These are phyloP conservation scores for Tetrao urogallus DNA, from an alignment of 2,113 vertebrate species.

Conservation along the genomic window DNA sequence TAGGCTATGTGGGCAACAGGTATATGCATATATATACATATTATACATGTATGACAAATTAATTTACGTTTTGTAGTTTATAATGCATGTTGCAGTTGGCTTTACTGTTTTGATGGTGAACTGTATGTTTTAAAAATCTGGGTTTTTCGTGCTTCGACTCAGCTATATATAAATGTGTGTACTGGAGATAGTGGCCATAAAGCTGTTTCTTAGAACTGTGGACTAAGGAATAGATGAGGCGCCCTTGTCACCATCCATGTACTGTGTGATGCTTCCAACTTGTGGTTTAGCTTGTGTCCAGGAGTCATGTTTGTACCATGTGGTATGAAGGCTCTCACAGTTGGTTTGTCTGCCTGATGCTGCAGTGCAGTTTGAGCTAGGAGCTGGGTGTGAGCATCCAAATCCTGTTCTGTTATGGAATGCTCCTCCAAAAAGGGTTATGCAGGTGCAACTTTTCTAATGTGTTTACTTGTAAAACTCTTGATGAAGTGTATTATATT, in stretches of 20 bases:
- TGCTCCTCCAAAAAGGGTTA: background rate
- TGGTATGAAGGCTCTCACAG: accelerated
- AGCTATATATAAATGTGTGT: background rate
- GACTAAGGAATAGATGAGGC: background rate
- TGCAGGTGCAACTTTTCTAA: background rate
- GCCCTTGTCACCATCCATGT: background rate
- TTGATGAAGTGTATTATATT: background rate
- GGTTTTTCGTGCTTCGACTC: background rate
- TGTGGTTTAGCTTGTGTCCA: background rate
- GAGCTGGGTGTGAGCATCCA: background rate
- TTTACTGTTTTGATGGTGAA: background rate
- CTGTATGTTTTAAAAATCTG: background rate
- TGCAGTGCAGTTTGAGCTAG: background rate
- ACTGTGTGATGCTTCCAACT: background rate
- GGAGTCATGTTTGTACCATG: background rate
- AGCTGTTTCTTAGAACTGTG: background rate
- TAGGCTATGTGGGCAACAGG: background rate
- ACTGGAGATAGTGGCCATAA: background rate
- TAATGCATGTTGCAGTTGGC: background rate
- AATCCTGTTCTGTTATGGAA: background rate
- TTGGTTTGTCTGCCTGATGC: background rate
- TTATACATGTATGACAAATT: background rate
- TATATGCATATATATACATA: background rate
- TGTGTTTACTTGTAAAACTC: background rate
- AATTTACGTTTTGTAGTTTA: background rate